Percentiles rank a stretch among this genome's conserved stretches.
These are phyloP conservation scores for Triplophysa siluroides DNA, from an alignment of 2,113 vertebrate genomes.

Conservation along the genomic window DNA sequence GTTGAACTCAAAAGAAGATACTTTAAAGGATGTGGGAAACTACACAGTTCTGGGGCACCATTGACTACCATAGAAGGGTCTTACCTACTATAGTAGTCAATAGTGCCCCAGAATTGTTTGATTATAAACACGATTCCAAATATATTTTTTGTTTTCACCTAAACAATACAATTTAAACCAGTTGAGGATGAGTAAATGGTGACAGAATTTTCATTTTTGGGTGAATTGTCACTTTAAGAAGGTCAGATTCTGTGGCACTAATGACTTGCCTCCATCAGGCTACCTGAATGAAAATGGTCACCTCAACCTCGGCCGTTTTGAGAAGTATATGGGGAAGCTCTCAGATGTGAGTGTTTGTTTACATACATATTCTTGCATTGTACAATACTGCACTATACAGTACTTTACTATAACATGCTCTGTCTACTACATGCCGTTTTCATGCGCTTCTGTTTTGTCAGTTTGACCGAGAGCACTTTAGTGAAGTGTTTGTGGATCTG, in stretches of 20 bases:
- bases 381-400: not conserved
- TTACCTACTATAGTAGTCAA: too few species aligned
- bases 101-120: too few species aligned
- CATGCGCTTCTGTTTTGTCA: slow-evolving; percentile 53
- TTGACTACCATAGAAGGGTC: too few species aligned
- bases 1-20: too few species aligned
- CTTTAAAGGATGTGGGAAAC: too few species aligned
- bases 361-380: not conserved
- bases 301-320: slow-evolving; percentile 91
- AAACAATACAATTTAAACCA: too few species aligned
- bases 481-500: slow-evolving; percentile 94
- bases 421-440: not conserved
- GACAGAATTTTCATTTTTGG: too few species aligned
- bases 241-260: not conserved
- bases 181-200: too few species aligned
- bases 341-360: slow-evolving; percentile 82
- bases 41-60: too few species aligned
- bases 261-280: slow-evolving; percentile 71
- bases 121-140: too few species aligned
- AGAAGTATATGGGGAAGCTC: slow-evolving; percentile 92
- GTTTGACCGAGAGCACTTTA: slow-evolving; percentile 98
- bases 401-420: not conserved
- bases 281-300: slow-evolving; percentile 97
- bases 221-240: too few species aligned
- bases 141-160: too few species aligned